Conservation (phyloP, 1,140 invertebrate genomes). For the Drosophila bocki region DNA sequence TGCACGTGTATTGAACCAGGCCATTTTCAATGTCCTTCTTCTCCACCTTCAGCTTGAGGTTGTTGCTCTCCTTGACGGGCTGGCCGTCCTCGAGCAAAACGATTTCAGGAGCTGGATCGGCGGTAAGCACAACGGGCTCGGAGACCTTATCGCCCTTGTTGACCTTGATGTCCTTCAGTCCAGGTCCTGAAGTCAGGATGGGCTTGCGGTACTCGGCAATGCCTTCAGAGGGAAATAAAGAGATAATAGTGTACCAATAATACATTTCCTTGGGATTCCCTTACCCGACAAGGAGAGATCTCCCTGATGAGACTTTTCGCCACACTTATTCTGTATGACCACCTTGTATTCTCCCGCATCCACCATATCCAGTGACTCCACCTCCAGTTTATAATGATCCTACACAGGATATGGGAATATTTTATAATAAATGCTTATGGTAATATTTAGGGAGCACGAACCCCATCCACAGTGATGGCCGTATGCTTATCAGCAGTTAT, state of each 20-base stretch:
- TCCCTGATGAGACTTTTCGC: slow-evolving; percentile 90
- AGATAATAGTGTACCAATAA: background rate
- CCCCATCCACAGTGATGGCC: slow-evolving; percentile 88
- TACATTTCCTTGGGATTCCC: background rate
- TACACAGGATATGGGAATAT: background rate
- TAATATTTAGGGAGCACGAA: slow-evolving; percentile 30
- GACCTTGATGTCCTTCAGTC: slow-evolving; percentile 87
- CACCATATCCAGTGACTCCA: slow-evolving; percentile 88
- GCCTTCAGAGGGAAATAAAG: slow-evolving; percentile 85
- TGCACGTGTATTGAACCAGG: slow-evolving; percentile 91
- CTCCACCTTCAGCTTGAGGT: slow-evolving; percentile 86
- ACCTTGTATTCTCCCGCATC: slow-evolving; percentile 93
- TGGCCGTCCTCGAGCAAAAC: slow-evolving; percentile 86
- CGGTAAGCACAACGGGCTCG: slow-evolving; percentile 92
- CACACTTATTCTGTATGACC: slow-evolving; percentile 90
- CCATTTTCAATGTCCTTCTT: slow-evolving; percentile 90
- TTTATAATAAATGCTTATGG: background rate
- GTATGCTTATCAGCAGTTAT: slow-evolving; percentile 88
- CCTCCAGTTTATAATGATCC: slow-evolving; percentile 90
- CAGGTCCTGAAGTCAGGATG: slow-evolving; percentile 87
- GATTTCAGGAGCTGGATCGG: slow-evolving; percentile 90
- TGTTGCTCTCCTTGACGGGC: slow-evolving; percentile 83
- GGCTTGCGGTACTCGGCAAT: slow-evolving; percentile 91
- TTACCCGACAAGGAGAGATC: slow-evolving; percentile 90
- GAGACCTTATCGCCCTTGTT: slow-evolving; percentile 90